These are phyloP conservation scores for Eira barbara DNA, from an alignment of 2,113 vertebrate species.

Conservation along the genomic window DNA sequence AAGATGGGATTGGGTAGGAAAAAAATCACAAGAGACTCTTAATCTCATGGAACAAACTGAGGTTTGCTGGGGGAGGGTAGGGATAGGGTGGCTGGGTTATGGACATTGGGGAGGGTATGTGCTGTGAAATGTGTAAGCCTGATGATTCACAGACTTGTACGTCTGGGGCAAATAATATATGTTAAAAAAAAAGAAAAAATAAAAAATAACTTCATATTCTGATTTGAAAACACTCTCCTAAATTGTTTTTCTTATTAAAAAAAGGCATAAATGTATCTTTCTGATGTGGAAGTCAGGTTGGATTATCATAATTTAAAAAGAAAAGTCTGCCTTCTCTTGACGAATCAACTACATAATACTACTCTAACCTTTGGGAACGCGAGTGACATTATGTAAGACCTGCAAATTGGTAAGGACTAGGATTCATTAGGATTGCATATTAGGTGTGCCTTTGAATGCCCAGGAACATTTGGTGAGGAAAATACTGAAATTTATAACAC, in stretches of 20 bases:
- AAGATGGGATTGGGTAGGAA: too few species aligned
- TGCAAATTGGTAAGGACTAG: neutral
- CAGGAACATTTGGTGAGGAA: neutral
- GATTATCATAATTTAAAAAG: neutral
- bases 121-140: too few species aligned
- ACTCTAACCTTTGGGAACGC: neutral
- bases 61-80: too few species aligned
- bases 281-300: neutral
- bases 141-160: too few species aligned
- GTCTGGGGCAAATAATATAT: too few species aligned
- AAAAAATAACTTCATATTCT: neutral
- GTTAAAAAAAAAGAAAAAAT: too few species aligned
- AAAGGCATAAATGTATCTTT: neutral
- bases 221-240: neutral
- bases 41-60: too few species aligned
- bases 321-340: neutral
- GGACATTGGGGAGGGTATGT: too few species aligned
- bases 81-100: too few species aligned
- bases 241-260: neutral
- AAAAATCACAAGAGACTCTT: too few species aligned
- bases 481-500: neutral
- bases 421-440: neutral
- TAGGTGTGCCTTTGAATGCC: neutral
- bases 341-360: neutral
- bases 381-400: neutral